Base-by-base conservation (phyloP, 2,797 vertebrate species). In the Muraenolepis orangiensis region DNA sequence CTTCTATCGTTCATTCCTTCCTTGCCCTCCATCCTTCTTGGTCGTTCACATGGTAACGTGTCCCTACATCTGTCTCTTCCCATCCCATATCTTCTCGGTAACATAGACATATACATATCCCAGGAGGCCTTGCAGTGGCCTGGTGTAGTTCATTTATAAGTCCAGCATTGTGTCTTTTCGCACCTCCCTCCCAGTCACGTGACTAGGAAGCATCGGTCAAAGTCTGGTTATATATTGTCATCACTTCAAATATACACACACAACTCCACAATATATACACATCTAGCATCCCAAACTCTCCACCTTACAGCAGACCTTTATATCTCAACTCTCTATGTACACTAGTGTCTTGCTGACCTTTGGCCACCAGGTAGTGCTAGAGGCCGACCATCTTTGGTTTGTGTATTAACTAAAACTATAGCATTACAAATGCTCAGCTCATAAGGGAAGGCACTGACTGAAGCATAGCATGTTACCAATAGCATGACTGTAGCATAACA, bases 181-280 rank as follows among this genome's bases (percentile, higher is more conserved):
- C 57, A n/a, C 57, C 57, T 64, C 57, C 71, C 69, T 40, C 73
- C 40, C 69, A 64, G 31, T 72, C 72, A 74, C 26, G 64, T 66
- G 72, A 73, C 34, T 26, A 66, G 18, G 20, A 26, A 30, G 72
- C 72, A 74, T 31, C 31, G 1, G 66, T 76, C 67, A 66, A 34
- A 69, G 69, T 72, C 73, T 30, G 16, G 31, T 42, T 75, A 82
- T 84, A 84, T 31, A 64, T 64, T 64, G 57, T 64, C 57, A 64
- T 82, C 82, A 88, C 81, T 85, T 89, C 87, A 91, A 80, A 91
- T 90, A 90, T 88, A 90, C 87, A 91, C 87, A 91, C 82, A 88
- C 78, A 84, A 75, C 72, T 72, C 72, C 30, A 77, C 76, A 81
- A 78, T 80, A 30, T 70, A 71, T 51, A 18, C 57, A 71, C 34